Evolutionary conservation across 1,140 invertebrate genomes (phyloP).

Genomic region (Lucilia cuprina): DNA sequence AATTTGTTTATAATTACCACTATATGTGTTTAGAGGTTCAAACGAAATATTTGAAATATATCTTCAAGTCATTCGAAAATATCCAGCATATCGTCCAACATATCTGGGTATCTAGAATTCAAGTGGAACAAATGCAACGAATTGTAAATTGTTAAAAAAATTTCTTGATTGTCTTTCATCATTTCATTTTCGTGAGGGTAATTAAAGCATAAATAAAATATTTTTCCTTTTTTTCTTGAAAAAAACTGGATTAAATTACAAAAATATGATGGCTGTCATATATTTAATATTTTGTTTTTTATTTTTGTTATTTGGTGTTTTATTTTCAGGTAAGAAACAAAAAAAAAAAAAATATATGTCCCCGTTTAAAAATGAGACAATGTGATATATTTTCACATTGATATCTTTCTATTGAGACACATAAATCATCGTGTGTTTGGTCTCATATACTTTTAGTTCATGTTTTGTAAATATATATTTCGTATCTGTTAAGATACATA

Average conservation of each 20-base stretch:
- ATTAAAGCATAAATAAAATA: not conserved
- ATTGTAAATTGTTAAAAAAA: not conserved
- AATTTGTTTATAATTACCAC: conserved; percentile 31
- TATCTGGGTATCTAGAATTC: not conserved
- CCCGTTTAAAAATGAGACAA: not conserved
- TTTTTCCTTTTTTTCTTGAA: not conserved
- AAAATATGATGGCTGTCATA: not conserved
- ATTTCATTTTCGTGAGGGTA: not conserved
- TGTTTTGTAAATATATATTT: too few species aligned
- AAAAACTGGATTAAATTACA: not conserved
- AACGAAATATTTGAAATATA: too few species aligned
- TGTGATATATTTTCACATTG: not conserved
- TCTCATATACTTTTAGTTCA: too few species aligned
- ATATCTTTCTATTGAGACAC: not conserved
- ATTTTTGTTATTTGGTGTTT: not conserved
- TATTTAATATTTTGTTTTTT: not conserved
- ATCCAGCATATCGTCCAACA: not conserved
- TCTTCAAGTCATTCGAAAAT: not conserved
- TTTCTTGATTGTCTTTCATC: not conserved
- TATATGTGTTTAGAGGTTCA: too few species aligned
- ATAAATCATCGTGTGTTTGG: not conserved
- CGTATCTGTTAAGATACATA: too few species aligned
- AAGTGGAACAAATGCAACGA: not conserved
- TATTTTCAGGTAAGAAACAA: not conserved
- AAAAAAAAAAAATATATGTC: not conserved